phyloP scores from a whole-genome alignment of 2,888 invertebrate species.

The Nysson spinosus region DNA sequence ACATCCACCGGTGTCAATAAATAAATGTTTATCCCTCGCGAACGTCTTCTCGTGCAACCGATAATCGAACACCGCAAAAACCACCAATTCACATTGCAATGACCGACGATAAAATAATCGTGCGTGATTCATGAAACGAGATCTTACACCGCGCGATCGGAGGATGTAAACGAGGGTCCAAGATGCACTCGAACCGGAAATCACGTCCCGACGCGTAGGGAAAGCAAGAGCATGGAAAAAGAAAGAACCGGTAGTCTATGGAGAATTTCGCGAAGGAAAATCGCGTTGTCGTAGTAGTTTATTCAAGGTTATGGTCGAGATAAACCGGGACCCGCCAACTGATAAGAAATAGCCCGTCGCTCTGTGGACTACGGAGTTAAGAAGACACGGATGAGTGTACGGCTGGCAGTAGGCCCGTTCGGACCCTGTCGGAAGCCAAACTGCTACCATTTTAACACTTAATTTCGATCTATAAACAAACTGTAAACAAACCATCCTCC shows the following conservation, averaged over 20 bases:
- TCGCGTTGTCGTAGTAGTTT: constrained; percentile 47
- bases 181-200: constrained; percentile 9
- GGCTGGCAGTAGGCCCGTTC: constrained; percentile 59
- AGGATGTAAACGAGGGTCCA: constrained; percentile 1
- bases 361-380: constrained; percentile 15
- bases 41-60: neutral
- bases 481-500: neutral
- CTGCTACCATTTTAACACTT: constrained; percentile 27
- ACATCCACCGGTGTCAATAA: too few relatives aligned
- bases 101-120: constrained; percentile 8
- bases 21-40: too few relatives aligned
- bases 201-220: neutral
- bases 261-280: constrained; percentile 14
- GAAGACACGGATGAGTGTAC: constrained; percentile 48
- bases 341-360: constrained; percentile 59
- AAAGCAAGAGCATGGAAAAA: constrained; percentile 7
- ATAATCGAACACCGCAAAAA: constrained; percentile 12
- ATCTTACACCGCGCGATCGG: neutral
- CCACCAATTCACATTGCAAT: constrained; percentile 11
- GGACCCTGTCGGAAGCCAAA: constrained; percentile 51
- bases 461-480: constrained; percentile 20
- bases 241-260: neutral
- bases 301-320: constrained; percentile 73
- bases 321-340: constrained; percentile 64
- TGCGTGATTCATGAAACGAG: constrained; percentile 8